Base-by-base conservation (phyloP, 2,797 vertebrate species). In the Hippopotamyrus pictus region DNA sequence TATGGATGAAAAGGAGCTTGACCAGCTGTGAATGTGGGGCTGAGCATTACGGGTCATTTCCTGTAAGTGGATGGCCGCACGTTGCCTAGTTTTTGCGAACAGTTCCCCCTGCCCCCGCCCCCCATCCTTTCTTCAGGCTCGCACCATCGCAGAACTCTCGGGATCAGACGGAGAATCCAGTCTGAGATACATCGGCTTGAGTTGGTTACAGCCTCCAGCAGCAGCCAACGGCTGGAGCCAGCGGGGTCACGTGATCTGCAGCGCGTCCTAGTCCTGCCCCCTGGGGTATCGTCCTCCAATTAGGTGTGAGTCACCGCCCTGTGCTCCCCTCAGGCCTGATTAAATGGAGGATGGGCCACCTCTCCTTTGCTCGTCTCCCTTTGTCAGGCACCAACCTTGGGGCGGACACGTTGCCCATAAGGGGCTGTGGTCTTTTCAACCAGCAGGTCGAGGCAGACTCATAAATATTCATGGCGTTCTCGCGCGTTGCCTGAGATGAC, bases 391-490 rank as follows among this genome's bases (percentile, higher is more conserved):
- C 57, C n/a, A 44, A n/a, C 57, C 54, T 22, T 62, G 37, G 54
- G 86, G 86, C 19, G 17, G 37, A 37, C 53, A 37, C 29, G 53
- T 59, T 25, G 9, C 62, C 87, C 88, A 44, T 25, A 50, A 41
- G 88, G 87, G 44, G 44, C 48, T 29, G 59, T 62, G 17, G 29
- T 62, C 86, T 73, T n/a, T 59, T 37, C 29, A 59, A 29, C 29
- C 29, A 19, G 86, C 54, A 44, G 86, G 86, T 44, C 48, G 65
- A 57, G 12, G 87, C 44, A 48, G 88, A 88, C 22, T 91, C 46
- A 90, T 92, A 84, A 89, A 91, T 91, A 90, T 92, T 89, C 89
- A 92, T 92, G 87, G 54, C 3, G 48, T 51, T 57, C 17, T 12
- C 73, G 85, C 22, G 5, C 79, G 88, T 33, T 88, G 33, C 79